Evolutionary conservation across 2,113 vertebrate genomes (phyloP).

Genomic region (Actenoides lindsayi): DNA sequence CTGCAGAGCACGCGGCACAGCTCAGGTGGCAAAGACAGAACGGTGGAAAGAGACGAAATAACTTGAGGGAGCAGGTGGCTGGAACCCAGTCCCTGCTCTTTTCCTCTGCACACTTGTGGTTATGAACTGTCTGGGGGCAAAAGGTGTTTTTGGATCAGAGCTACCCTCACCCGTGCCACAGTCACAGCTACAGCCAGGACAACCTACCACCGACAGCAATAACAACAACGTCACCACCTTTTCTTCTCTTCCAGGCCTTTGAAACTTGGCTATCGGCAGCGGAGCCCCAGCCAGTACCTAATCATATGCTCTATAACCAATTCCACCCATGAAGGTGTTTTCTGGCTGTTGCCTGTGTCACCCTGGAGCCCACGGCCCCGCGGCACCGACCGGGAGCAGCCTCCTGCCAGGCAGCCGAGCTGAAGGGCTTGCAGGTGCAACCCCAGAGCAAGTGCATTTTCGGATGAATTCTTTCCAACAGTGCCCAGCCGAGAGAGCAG

Average conservation of each 20-base stretch:
- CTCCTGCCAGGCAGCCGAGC: neutral
- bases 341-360: neutral
- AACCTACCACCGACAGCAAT: accelerated
- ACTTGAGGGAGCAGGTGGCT: neutral
- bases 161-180: neutral
- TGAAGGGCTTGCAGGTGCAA: neutral
- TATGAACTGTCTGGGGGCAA: neutral
- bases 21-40: neutral
- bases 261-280: neutral
- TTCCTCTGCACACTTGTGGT: neutral
- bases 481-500: neutral
- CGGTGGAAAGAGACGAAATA: neutral
- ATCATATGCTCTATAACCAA: accelerated
- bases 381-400: neutral
- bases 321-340: neutral
- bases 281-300: neutral
- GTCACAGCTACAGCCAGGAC: neutral
- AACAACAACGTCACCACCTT: neutral
- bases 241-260: neutral
- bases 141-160: accelerated
- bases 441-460: neutral
- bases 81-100: neutral
- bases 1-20: neutral
- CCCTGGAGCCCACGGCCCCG: neutral
- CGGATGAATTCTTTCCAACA: neutral